These are phyloP conservation scores for Oenanthe melanoleuca DNA, from an alignment of 2,113 vertebrate species.

Conservation along the genomic window DNA sequence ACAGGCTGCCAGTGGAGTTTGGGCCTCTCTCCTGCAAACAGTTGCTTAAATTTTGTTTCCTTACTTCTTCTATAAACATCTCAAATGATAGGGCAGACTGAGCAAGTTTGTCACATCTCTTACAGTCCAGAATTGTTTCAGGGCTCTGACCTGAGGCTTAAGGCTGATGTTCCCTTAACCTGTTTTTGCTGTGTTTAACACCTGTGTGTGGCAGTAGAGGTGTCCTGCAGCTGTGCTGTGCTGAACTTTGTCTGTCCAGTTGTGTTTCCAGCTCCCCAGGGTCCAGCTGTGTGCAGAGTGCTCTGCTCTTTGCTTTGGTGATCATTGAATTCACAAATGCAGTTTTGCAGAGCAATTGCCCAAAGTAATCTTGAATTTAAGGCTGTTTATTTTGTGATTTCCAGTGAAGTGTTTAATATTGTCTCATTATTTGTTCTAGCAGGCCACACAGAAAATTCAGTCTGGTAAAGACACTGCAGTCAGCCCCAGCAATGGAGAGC, in stretches of 20 bases:
- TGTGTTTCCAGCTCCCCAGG: not conserved
- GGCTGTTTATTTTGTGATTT: not conserved
- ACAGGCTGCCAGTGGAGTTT: not conserved
- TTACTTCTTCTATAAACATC: not conserved
- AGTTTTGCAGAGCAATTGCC: not conserved
- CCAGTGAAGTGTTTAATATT: not conserved
- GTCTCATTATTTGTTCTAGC: not conserved
- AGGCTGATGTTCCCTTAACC: not conserved
- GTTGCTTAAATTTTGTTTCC: not conserved
- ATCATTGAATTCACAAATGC: not conserved
- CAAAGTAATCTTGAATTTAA: not conserved
- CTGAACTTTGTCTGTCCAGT: not conserved
- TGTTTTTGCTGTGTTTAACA: not conserved
- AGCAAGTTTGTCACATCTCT: not conserved
- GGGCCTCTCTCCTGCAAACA: not conserved
- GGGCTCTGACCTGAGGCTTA: not conserved
- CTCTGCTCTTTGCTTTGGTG: not conserved
- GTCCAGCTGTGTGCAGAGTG: not conserved
- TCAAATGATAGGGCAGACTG: not conserved
- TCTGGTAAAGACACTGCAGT: constrained; percentile 60
- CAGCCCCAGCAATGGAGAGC: not conserved
- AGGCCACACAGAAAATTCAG: constrained; percentile 60
- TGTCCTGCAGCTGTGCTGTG: not conserved
- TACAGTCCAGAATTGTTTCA: not conserved
- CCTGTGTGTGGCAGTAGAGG: accelerated